phyloP scores from a whole-genome alignment of 2,888 invertebrate species.

The Cephus sareptanus region DNA sequence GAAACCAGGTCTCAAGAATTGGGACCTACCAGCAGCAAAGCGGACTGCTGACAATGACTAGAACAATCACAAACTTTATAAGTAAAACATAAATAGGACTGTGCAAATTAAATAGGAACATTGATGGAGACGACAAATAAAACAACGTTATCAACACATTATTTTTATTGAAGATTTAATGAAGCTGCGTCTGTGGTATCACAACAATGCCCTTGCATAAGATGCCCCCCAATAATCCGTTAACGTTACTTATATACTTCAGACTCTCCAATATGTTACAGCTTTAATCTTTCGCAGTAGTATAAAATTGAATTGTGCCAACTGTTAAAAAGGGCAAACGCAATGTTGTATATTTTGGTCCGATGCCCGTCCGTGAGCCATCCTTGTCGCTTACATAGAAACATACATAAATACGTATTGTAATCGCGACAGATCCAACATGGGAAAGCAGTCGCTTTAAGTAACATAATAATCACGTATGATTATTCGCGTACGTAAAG shows the following conservation, averaged over 20 bases:
- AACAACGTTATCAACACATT: constrained; percentile 38
- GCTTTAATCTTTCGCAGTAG: constrained; percentile 38
- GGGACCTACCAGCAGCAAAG: constrained; percentile 41
- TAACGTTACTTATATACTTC: constrained; percentile 38
- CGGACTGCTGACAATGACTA: constrained; percentile 4
- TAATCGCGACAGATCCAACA: background rate
- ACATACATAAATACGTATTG: background rate
- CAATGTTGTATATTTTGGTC: constrained; percentile 42
- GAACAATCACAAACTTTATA: background rate
- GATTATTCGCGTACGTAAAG: background rate
- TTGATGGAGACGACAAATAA: background rate
- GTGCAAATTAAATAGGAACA: background rate
- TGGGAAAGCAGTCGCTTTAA: background rate
- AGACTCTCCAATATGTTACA: constrained; percentile 35
- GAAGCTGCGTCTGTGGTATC: constrained; percentile 63
- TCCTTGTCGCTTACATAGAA: constrained; percentile 15
- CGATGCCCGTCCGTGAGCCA: constrained; percentile 34
- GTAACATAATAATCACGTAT: background rate
- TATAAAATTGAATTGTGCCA: constrained; percentile 32
- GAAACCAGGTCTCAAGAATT: constrained; percentile 60
- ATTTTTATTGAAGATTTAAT: constrained; percentile 55
- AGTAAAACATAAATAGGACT: background rate
- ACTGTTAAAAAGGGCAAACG: constrained; percentile 37
- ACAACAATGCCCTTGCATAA: constrained; percentile 61
- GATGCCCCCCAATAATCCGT: constrained; percentile 48